These are phyloP conservation scores for Prionailurus viverrinus DNA, from an alignment of 2,113 vertebrate genomes.

Conservation along the genomic window DNA sequence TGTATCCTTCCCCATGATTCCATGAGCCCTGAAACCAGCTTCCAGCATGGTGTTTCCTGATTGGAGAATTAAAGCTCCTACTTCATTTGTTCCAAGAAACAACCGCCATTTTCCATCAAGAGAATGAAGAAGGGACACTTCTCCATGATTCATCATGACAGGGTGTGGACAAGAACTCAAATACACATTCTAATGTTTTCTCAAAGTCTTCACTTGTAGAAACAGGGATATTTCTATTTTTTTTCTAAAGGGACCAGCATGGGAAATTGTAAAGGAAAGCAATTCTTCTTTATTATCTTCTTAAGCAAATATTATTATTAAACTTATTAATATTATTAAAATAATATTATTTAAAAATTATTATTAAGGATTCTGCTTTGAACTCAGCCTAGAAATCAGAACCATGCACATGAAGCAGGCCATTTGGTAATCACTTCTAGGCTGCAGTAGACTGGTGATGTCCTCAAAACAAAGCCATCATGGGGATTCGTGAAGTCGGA, in stretches of 20 bases:
- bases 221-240: neutral
- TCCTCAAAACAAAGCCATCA: conserved; percentile 70
- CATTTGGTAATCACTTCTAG: conserved; percentile 64
- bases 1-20: neutral
- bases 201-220: neutral
- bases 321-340: neutral
- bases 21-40: too few relatives aligned
- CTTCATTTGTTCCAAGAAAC: neutral
- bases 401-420: neutral
- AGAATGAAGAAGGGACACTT: neutral
- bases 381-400: conserved; percentile 49
- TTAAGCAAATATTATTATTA: neutral
- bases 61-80: neutral
- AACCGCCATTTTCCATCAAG: neutral
- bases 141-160: neutral
- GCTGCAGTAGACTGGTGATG: conserved; percentile 68
- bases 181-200: neutral
- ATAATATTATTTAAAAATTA: too few relatives aligned
- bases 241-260: conserved; percentile 3
- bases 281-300: neutral
- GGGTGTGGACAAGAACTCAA: neutral
- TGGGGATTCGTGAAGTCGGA: conserved; percentile 80
- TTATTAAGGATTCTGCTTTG: conserved; percentile 40
- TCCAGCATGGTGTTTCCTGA: neutral
- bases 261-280: neutral